These are phyloP conservation scores for Aeoliscus strigatus DNA, from an alignment of 2,797 vertebrate genomes.

Conservation along the genomic window DNA sequence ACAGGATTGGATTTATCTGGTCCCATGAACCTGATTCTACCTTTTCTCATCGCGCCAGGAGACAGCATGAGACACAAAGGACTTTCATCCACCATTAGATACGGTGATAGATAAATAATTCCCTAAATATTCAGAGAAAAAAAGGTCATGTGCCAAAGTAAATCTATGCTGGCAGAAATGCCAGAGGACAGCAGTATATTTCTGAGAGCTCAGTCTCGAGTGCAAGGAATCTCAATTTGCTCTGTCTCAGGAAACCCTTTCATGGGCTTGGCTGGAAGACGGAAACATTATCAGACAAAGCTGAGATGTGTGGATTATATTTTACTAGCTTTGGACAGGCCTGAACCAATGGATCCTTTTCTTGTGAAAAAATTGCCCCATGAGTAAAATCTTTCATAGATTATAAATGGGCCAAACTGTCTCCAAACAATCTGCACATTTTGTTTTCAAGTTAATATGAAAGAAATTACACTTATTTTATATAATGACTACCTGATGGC, in stretches of 20 bases:
- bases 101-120: constrained; percentile 43
- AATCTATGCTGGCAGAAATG: constrained; percentile 51
- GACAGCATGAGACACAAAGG: constrained; percentile 32
- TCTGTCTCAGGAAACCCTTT: constrained; percentile 15
- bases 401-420: too few relatives aligned
- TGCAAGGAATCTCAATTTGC: constrained; percentile 23
- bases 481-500: too few relatives aligned
- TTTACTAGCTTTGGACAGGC: constrained; percentile 38
- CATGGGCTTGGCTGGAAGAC: constrained; percentile 25
- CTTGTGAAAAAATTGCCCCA: too few relatives aligned
- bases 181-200: constrained; percentile 39
- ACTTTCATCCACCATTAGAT: constrained; percentile 46
- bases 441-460: too few relatives aligned
- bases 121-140: constrained; percentile 48
- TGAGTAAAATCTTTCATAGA: too few relatives aligned
- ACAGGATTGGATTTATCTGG: constrained; percentile 49
- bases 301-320: constrained; percentile 24
- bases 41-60: constrained; percentile 25
- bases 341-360: background rate
- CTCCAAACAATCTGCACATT: too few relatives aligned
- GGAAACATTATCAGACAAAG: constrained; percentile 34
- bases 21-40: constrained; percentile 31
- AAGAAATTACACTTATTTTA: too few relatives aligned
- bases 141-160: constrained; percentile 41
- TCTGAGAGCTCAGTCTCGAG: constrained; percentile 24